phyloP scores from a whole-genome alignment of 2,797 vertebrate genomes.

The Pipistrellus pygmaeus region DNA sequence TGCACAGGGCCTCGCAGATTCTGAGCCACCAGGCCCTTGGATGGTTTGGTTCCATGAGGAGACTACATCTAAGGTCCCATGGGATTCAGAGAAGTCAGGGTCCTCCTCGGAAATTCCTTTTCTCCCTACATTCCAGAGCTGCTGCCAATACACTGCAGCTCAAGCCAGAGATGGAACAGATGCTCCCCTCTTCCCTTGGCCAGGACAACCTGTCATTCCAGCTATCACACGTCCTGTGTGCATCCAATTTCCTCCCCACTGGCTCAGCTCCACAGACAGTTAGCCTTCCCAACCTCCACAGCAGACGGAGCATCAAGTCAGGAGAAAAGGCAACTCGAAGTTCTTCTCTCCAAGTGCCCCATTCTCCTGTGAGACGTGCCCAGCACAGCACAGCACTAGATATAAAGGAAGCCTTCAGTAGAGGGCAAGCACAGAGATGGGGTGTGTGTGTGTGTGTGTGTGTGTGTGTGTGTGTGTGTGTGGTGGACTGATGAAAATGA shows the following conservation, averaged over 20 bases:
- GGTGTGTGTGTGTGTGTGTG: not conserved
- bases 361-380: not conserved
- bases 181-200: slow-evolving; percentile 1
- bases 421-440: not conserved
- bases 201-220: not conserved
- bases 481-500: not conserved
- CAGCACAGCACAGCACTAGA: not conserved
- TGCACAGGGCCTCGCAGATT: not conserved
- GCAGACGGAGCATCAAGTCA: not conserved
- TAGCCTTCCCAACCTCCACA: not conserved
- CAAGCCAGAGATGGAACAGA: slow-evolving; percentile 12
- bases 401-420: not conserved
- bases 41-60: not conserved
- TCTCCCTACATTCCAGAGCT: not conserved
- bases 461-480: not conserved
- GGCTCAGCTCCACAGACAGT: not conserved
- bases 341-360: not conserved
- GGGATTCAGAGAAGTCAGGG: not conserved
- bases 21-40: not conserved
- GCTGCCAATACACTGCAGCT: not conserved
- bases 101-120: slow-evolving; percentile 3
- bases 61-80: not conserved
- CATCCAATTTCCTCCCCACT: slow-evolving; percentile 31
- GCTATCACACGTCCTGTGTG: not conserved
- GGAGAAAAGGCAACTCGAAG: not conserved